A percentile compares a stretch with the other conserved stretches of the same genome.
These are phyloP conservation scores for Agriotes lineatus DNA, from an alignment of 2,888 invertebrate genomes.

Conservation along the genomic window DNA sequence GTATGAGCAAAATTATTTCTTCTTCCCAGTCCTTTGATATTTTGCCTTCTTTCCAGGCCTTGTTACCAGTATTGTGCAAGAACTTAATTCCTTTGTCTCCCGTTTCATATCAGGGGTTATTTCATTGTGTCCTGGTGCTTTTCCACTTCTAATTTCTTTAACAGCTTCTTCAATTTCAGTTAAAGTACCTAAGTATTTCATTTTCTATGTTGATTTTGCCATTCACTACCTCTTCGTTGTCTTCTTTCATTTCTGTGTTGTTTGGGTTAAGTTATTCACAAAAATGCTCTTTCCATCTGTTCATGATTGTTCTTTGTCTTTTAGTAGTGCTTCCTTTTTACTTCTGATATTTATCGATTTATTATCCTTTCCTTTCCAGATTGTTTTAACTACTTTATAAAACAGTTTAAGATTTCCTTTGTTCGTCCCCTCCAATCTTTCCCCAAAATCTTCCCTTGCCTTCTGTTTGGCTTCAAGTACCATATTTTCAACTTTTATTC, in stretches of 20 bases:
- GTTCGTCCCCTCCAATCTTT: background rate
- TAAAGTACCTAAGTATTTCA: background rate
- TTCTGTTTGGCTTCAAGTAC: background rate
- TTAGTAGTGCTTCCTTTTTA: background rate
- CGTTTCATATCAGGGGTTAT: too few relatives aligned
- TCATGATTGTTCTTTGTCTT: background rate
- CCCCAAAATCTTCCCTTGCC: background rate
- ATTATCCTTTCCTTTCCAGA: background rate
- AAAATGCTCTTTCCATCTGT: background rate
- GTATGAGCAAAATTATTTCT: too few relatives aligned
- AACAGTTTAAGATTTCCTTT: background rate
- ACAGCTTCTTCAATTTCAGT: background rate
- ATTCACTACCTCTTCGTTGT: background rate
- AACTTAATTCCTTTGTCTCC: too few relatives aligned
- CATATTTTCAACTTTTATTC: background rate
- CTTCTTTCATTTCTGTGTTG: background rate
- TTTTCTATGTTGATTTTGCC: background rate
- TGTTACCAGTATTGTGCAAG: too few relatives aligned
- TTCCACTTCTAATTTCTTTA: background rate
- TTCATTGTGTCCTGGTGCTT: background rate
- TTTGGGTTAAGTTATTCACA: background rate
- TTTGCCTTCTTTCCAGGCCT: too few relatives aligned
- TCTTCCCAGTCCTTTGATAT: too few relatives aligned
- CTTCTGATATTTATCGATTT: background rate
- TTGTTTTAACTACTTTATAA: background rate